Evolutionary conservation across 2,888 invertebrate genomes (phyloP).

Genomic region (Orthosia gothica): DNA sequence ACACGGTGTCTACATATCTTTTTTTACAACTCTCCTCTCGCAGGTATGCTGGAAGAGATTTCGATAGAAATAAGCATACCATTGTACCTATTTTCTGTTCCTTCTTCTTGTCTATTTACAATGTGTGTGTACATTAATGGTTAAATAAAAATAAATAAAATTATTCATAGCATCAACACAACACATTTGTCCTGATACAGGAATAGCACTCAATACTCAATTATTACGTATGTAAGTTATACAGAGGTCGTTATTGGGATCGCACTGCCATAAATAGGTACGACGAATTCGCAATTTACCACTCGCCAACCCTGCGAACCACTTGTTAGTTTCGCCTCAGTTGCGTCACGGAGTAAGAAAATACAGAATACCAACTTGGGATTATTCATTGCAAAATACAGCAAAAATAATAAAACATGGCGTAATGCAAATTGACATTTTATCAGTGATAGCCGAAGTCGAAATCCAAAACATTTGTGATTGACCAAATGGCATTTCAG

Average conservation of each 20-base stretch:
- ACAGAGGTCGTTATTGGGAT: conserved; percentile 21
- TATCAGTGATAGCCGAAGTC: too few species aligned
- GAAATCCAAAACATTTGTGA: too few species aligned
- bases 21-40: too few species aligned
- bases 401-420: neutral
- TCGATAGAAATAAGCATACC: too few species aligned
- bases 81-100: too few species aligned
- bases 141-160: too few species aligned
- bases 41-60: too few species aligned
- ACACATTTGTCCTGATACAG: neutral
- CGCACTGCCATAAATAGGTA: conserved; percentile 29
- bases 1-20: too few species aligned
- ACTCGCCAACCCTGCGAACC: conserved; percentile 38
- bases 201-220: neutral
- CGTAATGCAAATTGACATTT: too few species aligned
- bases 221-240: conserved; percentile 15
- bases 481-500: too few species aligned
- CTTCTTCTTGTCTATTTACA: too few species aligned
- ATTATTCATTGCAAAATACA: neutral
- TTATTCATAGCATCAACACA: neutral
- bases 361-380: conserved; percentile 20
- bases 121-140: too few species aligned
- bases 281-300: conserved; percentile 38
- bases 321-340: conserved; percentile 54
- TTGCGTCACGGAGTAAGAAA: conserved; percentile 9